Percentiles rank a stretch among this genome's conserved stretches.
phyloP scores from a whole-genome alignment of 2,113 vertebrate species.

The Morone chrysops region DNA sequence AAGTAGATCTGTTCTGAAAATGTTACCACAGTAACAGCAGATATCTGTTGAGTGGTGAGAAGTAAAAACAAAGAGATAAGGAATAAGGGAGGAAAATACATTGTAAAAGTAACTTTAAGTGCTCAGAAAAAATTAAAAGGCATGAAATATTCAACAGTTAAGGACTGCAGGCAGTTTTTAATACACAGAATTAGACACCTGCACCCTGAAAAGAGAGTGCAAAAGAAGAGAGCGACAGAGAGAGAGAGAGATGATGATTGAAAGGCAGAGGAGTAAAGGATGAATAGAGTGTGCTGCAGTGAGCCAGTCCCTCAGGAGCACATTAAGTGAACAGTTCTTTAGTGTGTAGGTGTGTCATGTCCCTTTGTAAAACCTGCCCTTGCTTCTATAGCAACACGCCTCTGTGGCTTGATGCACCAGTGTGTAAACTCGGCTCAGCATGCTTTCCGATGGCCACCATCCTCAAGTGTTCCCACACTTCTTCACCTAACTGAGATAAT shows the following conservation, averaged over 20 bases:
- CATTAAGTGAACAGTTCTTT: slow-evolving; percentile 80
- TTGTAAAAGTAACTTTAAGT: slow-evolving; percentile 65
- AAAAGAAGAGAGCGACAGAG: slow-evolving; percentile 35
- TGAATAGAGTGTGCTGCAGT: slow-evolving; percentile 68
- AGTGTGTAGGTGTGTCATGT: slow-evolving; percentile 82
- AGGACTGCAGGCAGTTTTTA: slow-evolving; percentile 69
- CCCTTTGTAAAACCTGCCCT: slow-evolving; percentile 77
- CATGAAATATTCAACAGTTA: slow-evolving; percentile 79
- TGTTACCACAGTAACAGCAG: slow-evolving; percentile 41
- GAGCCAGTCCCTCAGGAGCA: slow-evolving; percentile 71
- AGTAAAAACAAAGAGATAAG: slow-evolving; percentile 34
- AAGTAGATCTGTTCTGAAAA: slow-evolving; percentile 11
- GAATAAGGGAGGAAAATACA: slow-evolving; percentile 24
- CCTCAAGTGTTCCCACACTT: slow-evolving; percentile 73
- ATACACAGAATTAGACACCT: slow-evolving; percentile 68
- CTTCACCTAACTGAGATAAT: slow-evolving; percentile 52
- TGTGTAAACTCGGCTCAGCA: slow-evolving; percentile 59
- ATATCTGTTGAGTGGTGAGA: slow-evolving; percentile 42
- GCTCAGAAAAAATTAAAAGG: slow-evolving; percentile 67
- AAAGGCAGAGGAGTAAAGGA: slow-evolving; percentile 50
- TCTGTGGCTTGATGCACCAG: slow-evolving; percentile 61
- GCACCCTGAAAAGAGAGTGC: slow-evolving; percentile 55
- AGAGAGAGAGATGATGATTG: slow-evolving; percentile 49
- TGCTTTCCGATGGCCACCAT: slow-evolving; percentile 50
- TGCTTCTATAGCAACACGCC: slow-evolving; percentile 80